Evolutionary conservation across 2,888 invertebrate species (phyloP).

Genomic region (Junonia oenone): DNA sequence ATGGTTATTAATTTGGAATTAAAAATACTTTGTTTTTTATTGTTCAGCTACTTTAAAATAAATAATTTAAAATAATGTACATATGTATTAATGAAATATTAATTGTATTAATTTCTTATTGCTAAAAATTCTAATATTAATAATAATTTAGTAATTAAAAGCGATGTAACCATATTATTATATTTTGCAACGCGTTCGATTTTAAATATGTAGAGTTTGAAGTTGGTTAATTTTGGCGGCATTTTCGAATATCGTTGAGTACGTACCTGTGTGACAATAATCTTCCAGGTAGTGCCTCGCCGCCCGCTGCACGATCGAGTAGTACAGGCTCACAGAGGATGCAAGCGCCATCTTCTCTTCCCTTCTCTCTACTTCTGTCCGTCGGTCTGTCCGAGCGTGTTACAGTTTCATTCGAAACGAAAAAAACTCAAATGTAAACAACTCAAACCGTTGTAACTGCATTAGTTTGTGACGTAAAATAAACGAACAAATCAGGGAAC

Average conservation of each 20-base stretch:
- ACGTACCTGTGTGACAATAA: slow-evolving; percentile 83
- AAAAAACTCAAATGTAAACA: slow-evolving; percentile 55
- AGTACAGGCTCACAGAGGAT: slow-evolving; percentile 84
- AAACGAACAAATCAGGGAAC: slow-evolving; percentile 31
- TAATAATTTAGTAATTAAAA: not conserved
- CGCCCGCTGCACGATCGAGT: slow-evolving; percentile 84
- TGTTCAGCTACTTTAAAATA: too few relatives aligned
- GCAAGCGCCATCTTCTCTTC: slow-evolving; percentile 77
- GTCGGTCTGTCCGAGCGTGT: slow-evolving; percentile 45
- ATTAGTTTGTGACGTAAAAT: slow-evolving; percentile 45
- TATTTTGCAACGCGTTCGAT: not conserved
- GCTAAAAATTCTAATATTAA: not conserved
- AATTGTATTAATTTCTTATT: too few relatives aligned
- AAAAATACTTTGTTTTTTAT: too few relatives aligned
- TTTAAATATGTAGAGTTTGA: not conserved
- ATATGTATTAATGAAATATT: too few relatives aligned
- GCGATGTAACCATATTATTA: not conserved
- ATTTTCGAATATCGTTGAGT: slow-evolving; percentile 13
- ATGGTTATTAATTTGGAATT: too few relatives aligned
- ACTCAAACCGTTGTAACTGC: slow-evolving; percentile 54
- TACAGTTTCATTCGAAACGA: slow-evolving; percentile 57
- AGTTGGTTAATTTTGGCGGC: slow-evolving; percentile 8
- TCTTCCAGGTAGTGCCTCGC: slow-evolving; percentile 84
- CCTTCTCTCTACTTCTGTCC: slow-evolving; percentile 44
- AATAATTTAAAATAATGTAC: too few relatives aligned